A percentile compares a stretch with the other conserved stretches of the same genome.
Evolutionary conservation across 2,888 invertebrate genomes (phyloP).

Genomic region (Ryuthela nishihirai): DNA sequence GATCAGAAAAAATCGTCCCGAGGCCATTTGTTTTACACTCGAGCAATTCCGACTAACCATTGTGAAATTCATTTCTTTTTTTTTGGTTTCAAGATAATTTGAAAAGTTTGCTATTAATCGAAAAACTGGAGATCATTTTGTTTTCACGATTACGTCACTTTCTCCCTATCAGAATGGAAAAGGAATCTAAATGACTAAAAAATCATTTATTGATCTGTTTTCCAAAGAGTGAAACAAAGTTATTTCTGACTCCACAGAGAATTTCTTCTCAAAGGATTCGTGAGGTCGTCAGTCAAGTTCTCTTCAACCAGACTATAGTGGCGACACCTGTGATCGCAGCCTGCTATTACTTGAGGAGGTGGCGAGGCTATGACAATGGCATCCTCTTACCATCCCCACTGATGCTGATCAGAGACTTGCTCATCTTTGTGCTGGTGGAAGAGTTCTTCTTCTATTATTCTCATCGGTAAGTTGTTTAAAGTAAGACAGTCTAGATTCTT

Average conservation of each 20-base stretch:
- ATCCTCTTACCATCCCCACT: constrained; percentile 65
- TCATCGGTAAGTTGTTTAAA: constrained; percentile 53
- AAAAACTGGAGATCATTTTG: no score
- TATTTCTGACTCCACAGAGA: constrained; percentile 5
- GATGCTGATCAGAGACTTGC: constrained; percentile 68
- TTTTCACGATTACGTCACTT: no score
- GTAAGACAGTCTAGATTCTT: no score
- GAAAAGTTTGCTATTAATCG: no score
- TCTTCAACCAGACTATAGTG: constrained; percentile 69
- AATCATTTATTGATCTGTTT: neutral
- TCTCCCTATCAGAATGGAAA: no score
- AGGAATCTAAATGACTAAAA: neutral
- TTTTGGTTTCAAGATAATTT: no score
- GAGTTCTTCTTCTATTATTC: constrained; percentile 81
- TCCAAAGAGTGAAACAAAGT: neutral
- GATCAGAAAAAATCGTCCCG: no score
- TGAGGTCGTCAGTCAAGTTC: constrained; percentile 63
- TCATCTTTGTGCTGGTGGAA: constrained; percentile 68
- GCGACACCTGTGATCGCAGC: constrained; percentile 62
- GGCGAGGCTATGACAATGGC: constrained; percentile 58
- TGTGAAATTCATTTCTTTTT: no score
- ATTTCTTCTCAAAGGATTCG: neutral
- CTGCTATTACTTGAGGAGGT: constrained; percentile 61
- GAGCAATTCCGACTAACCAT: no score
- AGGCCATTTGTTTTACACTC: no score